Base-by-base conservation (phyloP, 2,797 vertebrate genomes). In the Tympanoctomys barrerae region DNA sequence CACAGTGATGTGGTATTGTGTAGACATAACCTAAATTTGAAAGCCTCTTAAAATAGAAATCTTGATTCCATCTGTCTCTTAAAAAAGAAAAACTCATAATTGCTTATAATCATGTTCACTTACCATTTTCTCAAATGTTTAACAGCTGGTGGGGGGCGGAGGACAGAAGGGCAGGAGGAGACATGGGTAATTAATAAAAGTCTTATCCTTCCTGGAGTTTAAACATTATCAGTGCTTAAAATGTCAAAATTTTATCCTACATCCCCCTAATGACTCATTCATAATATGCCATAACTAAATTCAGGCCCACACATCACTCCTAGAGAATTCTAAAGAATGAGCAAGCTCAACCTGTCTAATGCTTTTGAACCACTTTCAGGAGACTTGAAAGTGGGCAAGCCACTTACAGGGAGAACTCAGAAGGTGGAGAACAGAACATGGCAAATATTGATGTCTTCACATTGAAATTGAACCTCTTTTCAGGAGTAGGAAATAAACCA, bases 1-100 rank as follows among this genome's bases (percentile, higher is more conserved):
- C 54, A 49, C 90, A 92, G 86, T 83, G 86, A 95, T 26, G 26
- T 82, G 83, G 36, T 81, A 85, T 87, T 94, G 70, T 94, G 64
- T 94, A 96, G 91, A 90, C 62, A 96, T 80, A 95, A 95, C 80
- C 95, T 94, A 95, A 96, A 96, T 96, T 84, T 88, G 73, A 97
- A 94, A 92, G 36, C 75, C 70, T 94, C 89, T 96, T 94, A 89
- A 95, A 96, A 96, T 96, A 85, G 78, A 96, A 96, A 96, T 78
- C 80, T 95, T 96, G 89, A 73, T 95, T 96, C 96, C 97, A 97
- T 96, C 97, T 97, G 96, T 95, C 94, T 94, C 94, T 96, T 92
- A 90, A 96, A 96, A 96, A 96, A 93, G 70, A 94, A 84, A 96
- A 96, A 85, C 90, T 97, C 93, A 85, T 93, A 96, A 97, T 90